Conservation (phyloP, 2,797 vertebrate genomes). For the Diceros bicornis region DNA sequence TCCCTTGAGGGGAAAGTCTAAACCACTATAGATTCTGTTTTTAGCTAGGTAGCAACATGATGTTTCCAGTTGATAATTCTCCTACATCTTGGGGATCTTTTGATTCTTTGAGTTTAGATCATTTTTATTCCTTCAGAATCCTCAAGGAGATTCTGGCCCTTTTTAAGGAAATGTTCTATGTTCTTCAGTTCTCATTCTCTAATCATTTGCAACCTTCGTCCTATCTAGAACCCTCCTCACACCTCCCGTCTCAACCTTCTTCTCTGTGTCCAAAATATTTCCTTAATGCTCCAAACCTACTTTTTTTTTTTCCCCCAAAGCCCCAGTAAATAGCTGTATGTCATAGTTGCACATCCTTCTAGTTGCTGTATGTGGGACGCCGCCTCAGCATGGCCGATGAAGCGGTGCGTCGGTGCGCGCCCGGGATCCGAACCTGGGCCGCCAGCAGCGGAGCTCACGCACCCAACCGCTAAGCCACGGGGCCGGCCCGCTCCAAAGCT, state of each 20-base stretch:
- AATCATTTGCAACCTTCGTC: accelerated
- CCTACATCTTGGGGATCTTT: accelerated
- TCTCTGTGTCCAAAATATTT: background rate
- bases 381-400: too few relatives aligned
- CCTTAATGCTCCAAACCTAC: background rate
- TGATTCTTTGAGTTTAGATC: background rate
- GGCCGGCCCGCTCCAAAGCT: too few relatives aligned
- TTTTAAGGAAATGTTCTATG: background rate
- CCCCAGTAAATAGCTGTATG: too few relatives aligned
- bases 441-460: too few relatives aligned
- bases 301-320: too few relatives aligned
- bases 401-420: too few relatives aligned
- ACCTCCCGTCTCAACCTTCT: background rate
- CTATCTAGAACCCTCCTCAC: background rate
- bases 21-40: background rate
- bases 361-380: too few relatives aligned
- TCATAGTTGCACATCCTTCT: too few relatives aligned
- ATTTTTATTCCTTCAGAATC: background rate
- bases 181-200: background rate
- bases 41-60: background rate
- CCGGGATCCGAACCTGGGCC: too few relatives aligned
- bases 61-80: background rate
- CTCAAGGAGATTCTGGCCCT: background rate
- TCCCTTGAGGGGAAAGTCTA: background rate
- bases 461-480: too few relatives aligned